Percentiles rank a stretch among this genome's conserved stretches.
Evolutionary conservation across 1,140 invertebrate genomes (phyloP).

Genomic region (Heliconius nattereri): DNA sequence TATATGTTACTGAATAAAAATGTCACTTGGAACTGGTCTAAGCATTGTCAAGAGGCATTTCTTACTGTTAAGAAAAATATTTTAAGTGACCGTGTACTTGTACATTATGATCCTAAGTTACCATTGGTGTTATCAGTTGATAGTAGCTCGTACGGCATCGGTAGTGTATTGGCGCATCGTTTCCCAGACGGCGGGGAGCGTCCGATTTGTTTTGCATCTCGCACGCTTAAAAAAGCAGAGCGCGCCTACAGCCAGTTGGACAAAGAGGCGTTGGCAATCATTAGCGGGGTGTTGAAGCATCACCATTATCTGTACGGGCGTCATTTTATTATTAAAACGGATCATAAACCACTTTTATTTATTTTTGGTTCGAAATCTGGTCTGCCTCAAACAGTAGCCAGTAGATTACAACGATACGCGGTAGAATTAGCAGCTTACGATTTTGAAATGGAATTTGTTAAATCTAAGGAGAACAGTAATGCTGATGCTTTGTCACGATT

Average conservation of each 20-base stretch:
- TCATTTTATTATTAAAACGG: slow-evolving; percentile 73
- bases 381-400: slow-evolving; percentile 44
- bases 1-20: slow-evolving; percentile 45
- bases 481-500: slow-evolving; percentile 43
- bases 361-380: slow-evolving; percentile 46
- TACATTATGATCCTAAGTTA: slow-evolving; percentile 61
- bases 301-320: slow-evolving; percentile 80
- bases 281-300: slow-evolving; percentile 76
- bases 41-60: slow-evolving; percentile 44
- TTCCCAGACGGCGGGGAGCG: slow-evolving; percentile 60
- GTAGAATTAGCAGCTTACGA: slow-evolving; percentile 42
- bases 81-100: slow-evolving; percentile 39
- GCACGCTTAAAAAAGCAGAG: slow-evolving; percentile 72
- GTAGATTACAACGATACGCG: slow-evolving; percentile 45
- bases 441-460: slow-evolving; percentile 44
- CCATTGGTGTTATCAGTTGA: slow-evolving; percentile 50
- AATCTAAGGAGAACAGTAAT: slow-evolving; percentile 35
- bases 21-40: slow-evolving; percentile 42
- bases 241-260: slow-evolving; percentile 79
- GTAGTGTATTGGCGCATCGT: no score
- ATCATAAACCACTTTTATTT: slow-evolving; percentile 70
- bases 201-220: slow-evolving; percentile 76
- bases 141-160: slow-evolving; percentile 65
- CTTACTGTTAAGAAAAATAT: slow-evolving; percentile 35
- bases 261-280: slow-evolving; percentile 78